phyloP scores from a whole-genome alignment of 2,888 invertebrate genomes.

The Neoascia interrupta region DNA sequence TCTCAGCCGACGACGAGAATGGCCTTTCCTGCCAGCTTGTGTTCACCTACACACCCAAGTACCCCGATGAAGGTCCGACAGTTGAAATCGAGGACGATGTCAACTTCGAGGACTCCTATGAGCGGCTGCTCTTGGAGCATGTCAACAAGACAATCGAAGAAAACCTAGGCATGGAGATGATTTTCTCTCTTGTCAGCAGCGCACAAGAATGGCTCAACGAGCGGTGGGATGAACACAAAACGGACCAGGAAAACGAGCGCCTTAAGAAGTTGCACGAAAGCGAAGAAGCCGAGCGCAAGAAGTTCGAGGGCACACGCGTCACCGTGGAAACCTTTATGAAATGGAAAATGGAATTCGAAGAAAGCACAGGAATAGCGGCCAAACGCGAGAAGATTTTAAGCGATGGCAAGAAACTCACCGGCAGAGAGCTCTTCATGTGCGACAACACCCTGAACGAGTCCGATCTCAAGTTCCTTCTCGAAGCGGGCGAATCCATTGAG shows the following conservation, averaged over 20 bases:
- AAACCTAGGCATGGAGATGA: conserved; percentile 98
- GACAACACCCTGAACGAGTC: conserved; percentile 97
- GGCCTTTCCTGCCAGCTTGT: conserved; percentile 88
- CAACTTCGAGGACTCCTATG: conserved; percentile 87
- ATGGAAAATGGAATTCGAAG: conserved; percentile 97
- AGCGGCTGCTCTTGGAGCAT: conserved; percentile 84
- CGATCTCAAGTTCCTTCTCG: conserved; percentile 96
- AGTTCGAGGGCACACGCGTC: conserved; percentile 96
- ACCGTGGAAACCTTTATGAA: conserved; percentile 96
- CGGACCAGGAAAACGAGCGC: conserved; percentile 85
- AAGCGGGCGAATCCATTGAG: conserved; percentile 83
- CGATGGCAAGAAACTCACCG: conserved; percentile 92
- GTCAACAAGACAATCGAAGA: conserved; percentile 85
- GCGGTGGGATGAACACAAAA: conserved; percentile 89
- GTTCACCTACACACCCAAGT: conserved; percentile 91
- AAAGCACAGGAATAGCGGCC: conserved; percentile 89
- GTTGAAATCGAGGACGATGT: conserved; percentile 89
- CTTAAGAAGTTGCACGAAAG: conserved; percentile 85
- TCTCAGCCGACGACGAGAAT: conserved; percentile 82
- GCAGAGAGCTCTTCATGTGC: conserved; percentile 94
- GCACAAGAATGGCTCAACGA: conserved; percentile 96
- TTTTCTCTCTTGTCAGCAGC: conserved; percentile 95
- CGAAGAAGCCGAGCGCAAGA: conserved; percentile 95
- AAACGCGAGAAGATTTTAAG: conserved; percentile 86
- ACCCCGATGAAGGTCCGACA: conserved; percentile 92